A percentile compares a stretch with the other conserved stretches of the same genome.
Conservation (phyloP, 2,888 invertebrate species). For the Leptura quadrifasciata region DNA sequence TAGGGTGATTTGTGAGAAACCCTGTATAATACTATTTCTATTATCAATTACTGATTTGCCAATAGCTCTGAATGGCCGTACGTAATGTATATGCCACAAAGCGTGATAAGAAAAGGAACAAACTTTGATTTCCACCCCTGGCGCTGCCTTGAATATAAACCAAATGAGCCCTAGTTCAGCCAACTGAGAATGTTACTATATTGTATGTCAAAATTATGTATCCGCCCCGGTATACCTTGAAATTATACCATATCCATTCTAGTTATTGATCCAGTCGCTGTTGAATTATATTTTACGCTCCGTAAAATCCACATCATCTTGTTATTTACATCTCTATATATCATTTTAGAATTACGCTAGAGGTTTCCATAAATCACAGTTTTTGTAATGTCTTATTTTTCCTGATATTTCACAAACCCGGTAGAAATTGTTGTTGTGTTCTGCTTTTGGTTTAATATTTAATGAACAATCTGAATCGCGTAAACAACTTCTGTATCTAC, state of each 20-base stretch:
- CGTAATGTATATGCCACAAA: no score
- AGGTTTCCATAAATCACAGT: conserved; percentile 34
- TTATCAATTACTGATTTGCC: no score
- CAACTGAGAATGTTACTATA: no score
- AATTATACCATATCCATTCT: conserved; percentile 26
- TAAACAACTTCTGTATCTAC: no score
- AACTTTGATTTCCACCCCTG: no score
- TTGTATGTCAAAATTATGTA: background rate
- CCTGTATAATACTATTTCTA: no score
- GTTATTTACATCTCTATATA: conserved; percentile 47
- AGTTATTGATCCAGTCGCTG: conserved; percentile 24
- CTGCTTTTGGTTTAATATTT: background rate
- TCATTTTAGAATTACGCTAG: conserved; percentile 39
- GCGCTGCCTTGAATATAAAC: no score
- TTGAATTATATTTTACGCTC: conserved; percentile 42
- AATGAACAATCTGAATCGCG: no score
- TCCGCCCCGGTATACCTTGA: background rate
- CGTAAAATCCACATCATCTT: conserved; percentile 36
- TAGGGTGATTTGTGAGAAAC: no score
- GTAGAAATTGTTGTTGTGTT: conserved; percentile 16
- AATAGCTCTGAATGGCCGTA: no score
- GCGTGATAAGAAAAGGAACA: no score
- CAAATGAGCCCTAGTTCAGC: no score
- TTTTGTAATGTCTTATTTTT: conserved; percentile 10
- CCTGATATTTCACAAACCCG: conserved; percentile 5